Conservation (phyloP, 2,113 vertebrate genomes). For the Empidonax traillii region DNA sequence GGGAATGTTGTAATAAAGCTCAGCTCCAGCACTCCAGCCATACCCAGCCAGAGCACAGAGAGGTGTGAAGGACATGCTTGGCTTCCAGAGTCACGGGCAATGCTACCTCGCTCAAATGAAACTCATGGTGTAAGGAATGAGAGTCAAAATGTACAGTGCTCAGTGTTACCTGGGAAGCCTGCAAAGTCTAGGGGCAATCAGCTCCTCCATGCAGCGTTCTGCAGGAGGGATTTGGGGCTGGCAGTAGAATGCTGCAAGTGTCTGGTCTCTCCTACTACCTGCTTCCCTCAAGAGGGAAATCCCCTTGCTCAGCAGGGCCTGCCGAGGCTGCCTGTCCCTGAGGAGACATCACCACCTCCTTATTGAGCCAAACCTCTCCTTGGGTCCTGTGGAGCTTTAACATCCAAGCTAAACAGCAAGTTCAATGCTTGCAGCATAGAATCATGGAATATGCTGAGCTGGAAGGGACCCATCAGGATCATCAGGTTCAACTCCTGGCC, state of each 20-base stretch:
- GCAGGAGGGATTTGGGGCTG: rapidly evolving
- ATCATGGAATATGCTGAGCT: not conserved
- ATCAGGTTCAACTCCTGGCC: not conserved
- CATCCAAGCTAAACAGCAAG: rapidly evolving
- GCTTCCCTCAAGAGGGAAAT: rapidly evolving
- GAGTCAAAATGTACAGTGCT: not conserved
- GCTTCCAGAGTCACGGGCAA: not conserved
- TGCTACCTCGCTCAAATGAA: rapidly evolving
- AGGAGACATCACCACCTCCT: rapidly evolving
- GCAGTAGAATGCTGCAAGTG: rapidly evolving
- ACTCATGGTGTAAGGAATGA: rapidly evolving
- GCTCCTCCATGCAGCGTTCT: rapidly evolving
- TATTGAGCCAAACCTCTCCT: rapidly evolving
- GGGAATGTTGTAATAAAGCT: too few relatives aligned
- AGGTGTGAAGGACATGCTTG: rapidly evolving
- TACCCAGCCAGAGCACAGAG: rapidly evolving
- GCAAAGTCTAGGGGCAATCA: rapidly evolving
- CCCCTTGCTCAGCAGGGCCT: too few relatives aligned
- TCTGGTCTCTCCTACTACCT: rapidly evolving
- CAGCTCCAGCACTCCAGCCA: rapidly evolving
- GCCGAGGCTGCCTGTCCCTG: too few relatives aligned
- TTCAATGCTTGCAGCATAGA: rapidly evolving
- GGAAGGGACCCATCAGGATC: not conserved
- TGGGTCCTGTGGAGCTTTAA: rapidly evolving
- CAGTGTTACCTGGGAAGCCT: rapidly evolving